These are phyloP conservation scores for Tinamus major DNA, from an alignment of 2,797 vertebrate genomes.

Conservation along the genomic window DNA sequence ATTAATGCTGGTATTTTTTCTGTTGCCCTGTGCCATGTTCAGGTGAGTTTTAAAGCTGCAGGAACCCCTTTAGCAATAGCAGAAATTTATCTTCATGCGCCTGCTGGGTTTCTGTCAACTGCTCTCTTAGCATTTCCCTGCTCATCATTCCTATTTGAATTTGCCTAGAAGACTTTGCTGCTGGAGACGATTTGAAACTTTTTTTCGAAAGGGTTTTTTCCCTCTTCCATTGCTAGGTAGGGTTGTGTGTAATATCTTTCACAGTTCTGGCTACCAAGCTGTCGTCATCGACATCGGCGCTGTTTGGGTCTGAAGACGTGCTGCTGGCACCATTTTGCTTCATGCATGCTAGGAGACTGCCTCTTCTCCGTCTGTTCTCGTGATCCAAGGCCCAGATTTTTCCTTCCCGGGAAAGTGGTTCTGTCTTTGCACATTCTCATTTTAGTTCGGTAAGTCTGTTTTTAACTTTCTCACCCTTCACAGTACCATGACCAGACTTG, in stretches of 20 bases:
- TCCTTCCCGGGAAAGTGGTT: constrained; percentile 52
- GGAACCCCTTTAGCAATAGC: not conserved
- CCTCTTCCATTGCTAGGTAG: not conserved
- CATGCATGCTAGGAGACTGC: constrained; percentile 51
- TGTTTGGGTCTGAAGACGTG: constrained; percentile 66
- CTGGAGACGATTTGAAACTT: not conserved
- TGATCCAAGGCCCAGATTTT: constrained; percentile 50
- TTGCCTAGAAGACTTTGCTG: not conserved
- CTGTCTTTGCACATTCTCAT: constrained; percentile 27
- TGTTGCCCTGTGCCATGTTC: not conserved
- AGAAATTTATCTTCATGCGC: not conserved
- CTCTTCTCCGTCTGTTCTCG: constrained; percentile 70
- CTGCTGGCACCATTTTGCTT: constrained; percentile 72
- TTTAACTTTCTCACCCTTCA: constrained; percentile 1
- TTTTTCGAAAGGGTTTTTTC: not conserved
- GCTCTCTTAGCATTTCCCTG: not conserved
- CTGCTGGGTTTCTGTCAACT: not conserved
- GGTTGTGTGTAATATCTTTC: constrained; percentile 53
- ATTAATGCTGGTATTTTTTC: not conserved
- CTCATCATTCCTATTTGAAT: not conserved
- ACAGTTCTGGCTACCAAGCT: constrained; percentile 74
- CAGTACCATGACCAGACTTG: not conserved
- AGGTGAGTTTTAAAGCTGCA: not conserved
- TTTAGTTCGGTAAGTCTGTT: constrained; percentile 55
- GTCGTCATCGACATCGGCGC: constrained; percentile 47